Evolutionary conservation across 23 tunicate genomes (phyloP).

Genomic region (Ascidia mentula): DNA sequence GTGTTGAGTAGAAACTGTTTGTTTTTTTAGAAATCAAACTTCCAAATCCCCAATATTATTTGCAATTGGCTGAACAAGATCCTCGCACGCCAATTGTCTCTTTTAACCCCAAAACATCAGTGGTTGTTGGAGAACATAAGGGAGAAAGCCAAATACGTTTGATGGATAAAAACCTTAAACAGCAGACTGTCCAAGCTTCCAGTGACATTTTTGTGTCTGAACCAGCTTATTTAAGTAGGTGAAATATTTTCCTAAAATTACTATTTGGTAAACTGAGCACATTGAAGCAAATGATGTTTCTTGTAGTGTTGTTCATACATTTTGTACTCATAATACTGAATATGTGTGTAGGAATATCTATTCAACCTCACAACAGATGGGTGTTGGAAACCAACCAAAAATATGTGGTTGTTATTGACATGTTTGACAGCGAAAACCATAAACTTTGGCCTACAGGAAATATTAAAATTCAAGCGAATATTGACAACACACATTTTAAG

Average conservation of each 20-base stretch:
- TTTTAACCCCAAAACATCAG: slow-evolving; percentile 40
- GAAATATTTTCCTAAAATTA: neutral
- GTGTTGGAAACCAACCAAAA: slow-evolving; percentile 46
- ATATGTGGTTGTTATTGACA: slow-evolving; percentile 40
- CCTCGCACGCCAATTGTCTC: slow-evolving; percentile 7
- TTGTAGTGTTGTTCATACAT: too few relatives aligned
- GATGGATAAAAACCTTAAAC: slow-evolving; percentile 64
- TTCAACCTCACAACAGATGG: slow-evolving; percentile 59
- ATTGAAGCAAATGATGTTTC: too few relatives aligned
- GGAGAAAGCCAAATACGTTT: slow-evolving; percentile 47
- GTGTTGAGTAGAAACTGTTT: neutral
- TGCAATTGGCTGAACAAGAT: slow-evolving; percentile 33
- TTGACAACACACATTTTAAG: slow-evolving; percentile 33
- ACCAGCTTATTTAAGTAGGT: slow-evolving; percentile 68
- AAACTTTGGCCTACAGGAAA: slow-evolving; percentile 48
- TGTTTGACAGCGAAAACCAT: slow-evolving; percentile 57
- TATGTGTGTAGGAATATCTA: slow-evolving; percentile 35
- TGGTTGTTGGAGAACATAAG: slow-evolving; percentile 35
- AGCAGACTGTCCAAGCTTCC: slow-evolving; percentile 63
- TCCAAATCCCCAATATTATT: slow-evolving; percentile 73
- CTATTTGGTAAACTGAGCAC: too few relatives aligned
- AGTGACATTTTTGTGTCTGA: slow-evolving; percentile 75
- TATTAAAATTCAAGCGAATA: slow-evolving; percentile 28
- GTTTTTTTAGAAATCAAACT: slow-evolving; percentile 14
- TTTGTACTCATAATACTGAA: neutral